phyloP scores from a whole-genome alignment of 2,888 invertebrate genomes.

The Tiliacea aurago region DNA sequence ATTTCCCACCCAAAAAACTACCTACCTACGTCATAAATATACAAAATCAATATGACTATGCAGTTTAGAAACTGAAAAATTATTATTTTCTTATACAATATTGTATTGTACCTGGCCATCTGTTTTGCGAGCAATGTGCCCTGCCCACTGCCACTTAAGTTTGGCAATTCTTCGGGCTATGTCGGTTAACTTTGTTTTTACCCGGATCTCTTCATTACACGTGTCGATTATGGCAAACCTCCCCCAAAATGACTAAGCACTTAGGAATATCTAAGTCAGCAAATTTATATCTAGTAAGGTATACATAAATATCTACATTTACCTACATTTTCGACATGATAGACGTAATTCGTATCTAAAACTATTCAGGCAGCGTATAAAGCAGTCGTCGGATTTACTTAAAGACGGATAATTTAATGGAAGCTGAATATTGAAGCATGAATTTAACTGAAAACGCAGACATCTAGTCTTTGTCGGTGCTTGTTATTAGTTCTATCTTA shows the following conservation, averaged over 20 bases:
- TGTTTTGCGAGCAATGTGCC: too few species aligned
- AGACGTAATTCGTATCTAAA: slow-evolving; percentile 33
- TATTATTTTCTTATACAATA: too few species aligned
- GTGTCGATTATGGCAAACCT: neutral
- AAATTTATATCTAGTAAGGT: neutral
- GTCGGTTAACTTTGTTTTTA: too few species aligned
- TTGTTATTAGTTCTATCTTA: slow-evolving; percentile 39
- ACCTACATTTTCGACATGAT: slow-evolving; percentile 1
- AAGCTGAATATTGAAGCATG: slow-evolving; percentile 41
- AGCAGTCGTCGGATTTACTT: slow-evolving; percentile 25
- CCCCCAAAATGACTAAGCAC: neutral
- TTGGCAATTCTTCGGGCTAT: too few species aligned
- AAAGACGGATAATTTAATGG: slow-evolving; percentile 29
- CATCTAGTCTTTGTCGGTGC: slow-evolving; percentile 31
- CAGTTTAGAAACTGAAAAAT: too few species aligned
- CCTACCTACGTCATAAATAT: too few species aligned
- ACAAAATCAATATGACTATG: too few species aligned
- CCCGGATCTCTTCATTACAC: neutral
- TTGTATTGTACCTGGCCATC: too few species aligned
- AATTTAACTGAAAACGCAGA: slow-evolving; percentile 46
- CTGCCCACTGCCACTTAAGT: too few species aligned
- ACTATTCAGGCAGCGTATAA: slow-evolving; percentile 39
- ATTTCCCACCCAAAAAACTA: too few species aligned
- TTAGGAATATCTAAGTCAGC: neutral
- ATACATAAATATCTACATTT: neutral